These are phyloP conservation scores for Dasysyrphus albostriatus DNA, from an alignment of 2,888 invertebrate genomes.

Conservation along the genomic window DNA sequence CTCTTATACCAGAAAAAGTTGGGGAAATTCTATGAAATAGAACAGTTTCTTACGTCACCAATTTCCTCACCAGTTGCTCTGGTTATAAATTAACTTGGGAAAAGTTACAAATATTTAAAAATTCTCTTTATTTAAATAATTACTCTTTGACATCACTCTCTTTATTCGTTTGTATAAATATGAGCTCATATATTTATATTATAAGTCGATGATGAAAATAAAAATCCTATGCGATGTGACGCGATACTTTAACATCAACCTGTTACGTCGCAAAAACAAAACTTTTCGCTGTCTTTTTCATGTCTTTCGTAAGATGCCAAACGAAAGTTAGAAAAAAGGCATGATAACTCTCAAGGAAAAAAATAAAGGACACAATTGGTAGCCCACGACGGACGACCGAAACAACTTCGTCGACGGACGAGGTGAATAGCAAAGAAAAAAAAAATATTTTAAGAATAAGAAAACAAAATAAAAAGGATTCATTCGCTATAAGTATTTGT, in stretches of 20 bases:
- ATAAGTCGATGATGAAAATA: slow-evolving; percentile 31
- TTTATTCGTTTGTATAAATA: background rate
- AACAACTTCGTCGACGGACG: too few species aligned
- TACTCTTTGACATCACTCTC: slow-evolving; percentile 6
- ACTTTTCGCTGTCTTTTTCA: slow-evolving; percentile 23
- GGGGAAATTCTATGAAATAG: slow-evolving; percentile 49
- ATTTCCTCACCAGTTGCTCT: slow-evolving; percentile 58
- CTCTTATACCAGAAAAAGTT: slow-evolving; percentile 56
- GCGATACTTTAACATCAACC: slow-evolving; percentile 72
- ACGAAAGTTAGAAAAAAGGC: background rate
- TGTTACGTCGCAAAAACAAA: slow-evolving; percentile 76
- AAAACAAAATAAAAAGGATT: slow-evolving; percentile 1
- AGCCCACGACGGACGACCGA: slow-evolving; percentile 36
- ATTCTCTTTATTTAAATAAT: background rate
- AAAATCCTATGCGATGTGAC: slow-evolving; percentile 47
- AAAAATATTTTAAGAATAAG: background rate
- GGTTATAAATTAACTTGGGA: background rate
- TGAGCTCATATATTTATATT: background rate
- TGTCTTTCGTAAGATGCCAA: background rate
- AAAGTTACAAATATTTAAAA: background rate
- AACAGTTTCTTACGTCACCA: slow-evolving; percentile 55
- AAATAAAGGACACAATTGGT: slow-evolving; percentile 37
- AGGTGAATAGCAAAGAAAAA: background rate
- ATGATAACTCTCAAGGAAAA: background rate
- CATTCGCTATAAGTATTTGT: too few species aligned